phyloP scores from a whole-genome alignment of 1,140 invertebrate genomes.

The Micrasema longulum region DNA sequence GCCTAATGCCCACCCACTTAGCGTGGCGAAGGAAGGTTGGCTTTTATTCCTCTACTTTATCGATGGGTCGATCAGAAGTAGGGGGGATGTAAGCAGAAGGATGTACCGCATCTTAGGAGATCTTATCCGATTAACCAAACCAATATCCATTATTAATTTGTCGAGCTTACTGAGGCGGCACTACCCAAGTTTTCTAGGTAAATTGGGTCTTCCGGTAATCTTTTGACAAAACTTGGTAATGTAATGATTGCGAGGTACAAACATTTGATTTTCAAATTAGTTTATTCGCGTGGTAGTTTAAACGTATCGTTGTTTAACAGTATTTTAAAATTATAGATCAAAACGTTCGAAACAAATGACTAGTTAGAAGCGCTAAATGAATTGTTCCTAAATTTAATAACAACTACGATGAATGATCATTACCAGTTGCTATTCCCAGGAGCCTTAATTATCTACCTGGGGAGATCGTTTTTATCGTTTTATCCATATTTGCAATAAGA shows the following conservation, averaged over 20 bases:
- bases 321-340: too few relatives aligned
- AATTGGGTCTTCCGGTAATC: constrained; percentile 19
- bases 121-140: constrained; percentile 28
- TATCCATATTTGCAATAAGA: too few relatives aligned
- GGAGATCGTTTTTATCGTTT: too few relatives aligned
- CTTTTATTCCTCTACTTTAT: constrained; percentile 28
- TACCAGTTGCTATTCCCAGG: too few relatives aligned
- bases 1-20: constrained; percentile 20
- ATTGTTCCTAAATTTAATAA: too few relatives aligned
- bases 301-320: too few relatives aligned
- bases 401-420: too few relatives aligned
- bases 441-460: too few relatives aligned
- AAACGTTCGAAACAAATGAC: too few relatives aligned
- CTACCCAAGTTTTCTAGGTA: constrained; percentile 19
- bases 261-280: not conserved
- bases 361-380: too few relatives aligned
- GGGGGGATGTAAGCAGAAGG: too few relatives aligned
- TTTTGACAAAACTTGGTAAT: constrained; percentile 19
- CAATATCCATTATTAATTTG: constrained; percentile 37
- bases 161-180: constrained; percentile 2
- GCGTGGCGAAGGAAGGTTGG: not conserved
- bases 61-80: constrained; percentile 3
- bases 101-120: constrained; percentile 11
- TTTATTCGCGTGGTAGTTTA: too few relatives aligned
- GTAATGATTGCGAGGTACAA: constrained; percentile 18